Evolutionary conservation across 1,140 invertebrate species (phyloP).

Genomic region (Vanessa tameamea): DNA sequence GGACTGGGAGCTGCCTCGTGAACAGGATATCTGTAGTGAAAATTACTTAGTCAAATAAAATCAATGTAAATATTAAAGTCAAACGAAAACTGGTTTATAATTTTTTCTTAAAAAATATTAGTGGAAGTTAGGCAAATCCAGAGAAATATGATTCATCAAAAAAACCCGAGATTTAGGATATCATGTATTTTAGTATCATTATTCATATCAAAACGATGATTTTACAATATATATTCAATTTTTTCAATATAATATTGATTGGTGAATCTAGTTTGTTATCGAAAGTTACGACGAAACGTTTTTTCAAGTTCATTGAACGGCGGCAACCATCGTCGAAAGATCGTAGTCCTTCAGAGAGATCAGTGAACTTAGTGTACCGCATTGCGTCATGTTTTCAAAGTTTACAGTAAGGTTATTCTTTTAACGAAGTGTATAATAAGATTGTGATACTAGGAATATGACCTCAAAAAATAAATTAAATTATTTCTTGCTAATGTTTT

Average conservation of each 20-base stretch:
- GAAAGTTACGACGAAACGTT: background rate
- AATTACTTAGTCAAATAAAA: background rate
- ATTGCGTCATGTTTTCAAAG: conserved; percentile 2
- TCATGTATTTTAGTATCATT: too few relatives aligned
- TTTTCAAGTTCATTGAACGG: conserved; percentile 25
- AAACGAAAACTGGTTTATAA: too few relatives aligned
- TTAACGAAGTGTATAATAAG: background rate
- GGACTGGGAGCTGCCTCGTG: conserved; percentile 89
- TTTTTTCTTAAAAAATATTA: too few relatives aligned
- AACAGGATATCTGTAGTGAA: conserved; percentile 70
- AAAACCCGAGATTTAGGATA: too few relatives aligned
- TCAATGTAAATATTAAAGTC: too few relatives aligned
- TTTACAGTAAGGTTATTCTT: background rate
- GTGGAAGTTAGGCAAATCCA: too few relatives aligned
- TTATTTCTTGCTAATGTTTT: background rate
- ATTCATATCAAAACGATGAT: too few relatives aligned
- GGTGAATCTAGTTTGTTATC: background rate
- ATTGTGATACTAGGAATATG: background rate
- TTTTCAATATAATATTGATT: background rate
- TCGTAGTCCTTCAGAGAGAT: conserved; percentile 12
- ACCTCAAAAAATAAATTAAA: background rate
- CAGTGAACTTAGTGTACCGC: conserved; percentile 13
- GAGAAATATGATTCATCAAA: too few relatives aligned
- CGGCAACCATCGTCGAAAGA: background rate
- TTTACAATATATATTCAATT: too few relatives aligned